Conservation (phyloP, 2,113 vertebrate species). For the Pomatostomus ruficeps region DNA sequence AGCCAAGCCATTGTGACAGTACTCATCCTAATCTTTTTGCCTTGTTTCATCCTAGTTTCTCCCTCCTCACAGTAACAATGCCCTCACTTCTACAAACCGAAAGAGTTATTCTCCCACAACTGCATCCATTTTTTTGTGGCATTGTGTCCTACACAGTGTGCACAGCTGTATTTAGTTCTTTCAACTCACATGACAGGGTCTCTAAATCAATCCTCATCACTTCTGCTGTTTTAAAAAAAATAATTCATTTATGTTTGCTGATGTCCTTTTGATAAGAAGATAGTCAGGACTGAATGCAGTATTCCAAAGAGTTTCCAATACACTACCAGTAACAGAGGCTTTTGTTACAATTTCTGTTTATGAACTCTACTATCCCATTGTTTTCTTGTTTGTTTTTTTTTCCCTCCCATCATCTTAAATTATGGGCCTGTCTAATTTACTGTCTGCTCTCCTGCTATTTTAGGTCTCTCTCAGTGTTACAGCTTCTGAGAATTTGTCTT, state of each 20-base stretch:
- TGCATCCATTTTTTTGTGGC: background rate
- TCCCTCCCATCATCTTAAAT: background rate
- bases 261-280: background rate
- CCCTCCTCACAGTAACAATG: background rate
- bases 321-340: background rate
- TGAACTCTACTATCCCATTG: background rate
- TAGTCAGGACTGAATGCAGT: background rate
- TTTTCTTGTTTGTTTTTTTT: background rate
- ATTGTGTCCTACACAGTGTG: rapidly evolving
- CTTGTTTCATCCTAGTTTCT: background rate
- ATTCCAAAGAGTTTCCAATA: background rate
- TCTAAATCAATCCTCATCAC: background rate
- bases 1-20: background rate
- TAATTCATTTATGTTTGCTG: background rate
- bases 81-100: background rate
- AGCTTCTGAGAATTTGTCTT: background rate
- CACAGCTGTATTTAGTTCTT: background rate
- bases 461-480: background rate
- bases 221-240: background rate
- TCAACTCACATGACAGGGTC: background rate
- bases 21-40: background rate
- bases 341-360: conserved; percentile 8
- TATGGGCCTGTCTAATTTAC: background rate
- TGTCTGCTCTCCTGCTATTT: background rate
- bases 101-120: background rate